These are phyloP conservation scores for Reticulitermes speratus DNA, from an alignment of 1,140 invertebrate species.

Conservation along the genomic window DNA sequence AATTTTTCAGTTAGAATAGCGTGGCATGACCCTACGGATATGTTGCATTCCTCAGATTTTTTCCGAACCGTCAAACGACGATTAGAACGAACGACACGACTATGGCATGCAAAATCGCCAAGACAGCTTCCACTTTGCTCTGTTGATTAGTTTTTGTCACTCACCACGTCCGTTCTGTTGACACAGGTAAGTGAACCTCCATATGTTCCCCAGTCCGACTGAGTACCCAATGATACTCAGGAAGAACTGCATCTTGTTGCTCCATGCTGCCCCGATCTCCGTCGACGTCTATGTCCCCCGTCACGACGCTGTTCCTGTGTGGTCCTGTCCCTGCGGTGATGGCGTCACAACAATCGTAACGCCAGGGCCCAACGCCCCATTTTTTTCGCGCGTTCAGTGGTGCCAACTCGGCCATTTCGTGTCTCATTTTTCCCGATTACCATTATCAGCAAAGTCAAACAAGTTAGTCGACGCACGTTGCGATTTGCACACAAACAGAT, in stretches of 20 bases:
- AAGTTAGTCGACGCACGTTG: background rate
- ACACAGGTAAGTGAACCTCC: constrained; percentile 93
- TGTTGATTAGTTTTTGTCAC: constrained; percentile 38
- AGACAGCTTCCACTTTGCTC: no score
- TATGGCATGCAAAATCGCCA: no score
- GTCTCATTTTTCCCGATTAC: constrained; percentile 52
- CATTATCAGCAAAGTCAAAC: constrained; percentile 22
- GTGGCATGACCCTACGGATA: no score
- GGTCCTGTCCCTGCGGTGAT: constrained; percentile 57
- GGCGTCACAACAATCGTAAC: constrained; percentile 26
- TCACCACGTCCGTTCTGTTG: constrained; percentile 94
- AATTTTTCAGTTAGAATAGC: no score
- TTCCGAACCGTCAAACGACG: no score
- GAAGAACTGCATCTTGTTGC: constrained; percentile 86
- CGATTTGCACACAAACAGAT: background rate
- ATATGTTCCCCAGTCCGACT: constrained; percentile 89
- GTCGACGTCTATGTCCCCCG: constrained; percentile 39
- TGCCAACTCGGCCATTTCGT: constrained; percentile 71
- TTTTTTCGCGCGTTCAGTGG: constrained; percentile 58
- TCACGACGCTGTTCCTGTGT: constrained; percentile 41
- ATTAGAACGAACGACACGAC: no score
- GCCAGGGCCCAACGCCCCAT: background rate
- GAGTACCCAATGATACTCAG: constrained; percentile 88
- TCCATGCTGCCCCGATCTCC: constrained; percentile 74
- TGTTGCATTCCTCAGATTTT: no score